These are phyloP conservation scores for Laupala kohalensis DNA, from an alignment of 1,140 invertebrate species.

Conservation along the genomic window DNA sequence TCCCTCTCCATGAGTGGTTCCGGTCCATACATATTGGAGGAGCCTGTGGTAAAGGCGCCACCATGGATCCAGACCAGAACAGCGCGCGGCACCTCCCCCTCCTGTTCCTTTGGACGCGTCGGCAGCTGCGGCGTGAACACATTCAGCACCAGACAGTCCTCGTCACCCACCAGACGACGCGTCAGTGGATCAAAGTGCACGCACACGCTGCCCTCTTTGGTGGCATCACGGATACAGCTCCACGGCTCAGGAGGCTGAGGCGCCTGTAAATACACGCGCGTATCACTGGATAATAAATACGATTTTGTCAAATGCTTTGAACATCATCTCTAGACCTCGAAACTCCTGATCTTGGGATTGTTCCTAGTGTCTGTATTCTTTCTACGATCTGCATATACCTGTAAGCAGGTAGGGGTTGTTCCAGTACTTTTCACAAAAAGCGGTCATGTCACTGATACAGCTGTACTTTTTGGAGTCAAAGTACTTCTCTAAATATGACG, in stretches of 20 bases:
- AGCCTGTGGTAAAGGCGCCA: slow-evolving; percentile 20
- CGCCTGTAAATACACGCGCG: no score
- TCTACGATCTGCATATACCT: no score
- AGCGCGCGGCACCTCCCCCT: slow-evolving; percentile 8
- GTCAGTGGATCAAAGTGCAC: neutral
- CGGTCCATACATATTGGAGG: slow-evolving; percentile 23
- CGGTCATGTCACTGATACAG: no score
- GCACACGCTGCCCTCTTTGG: neutral
- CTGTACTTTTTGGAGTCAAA: no score
- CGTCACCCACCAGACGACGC: neutral
- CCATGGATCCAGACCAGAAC: slow-evolving; percentile 17
- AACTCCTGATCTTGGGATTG: no score
- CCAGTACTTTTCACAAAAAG: no score
- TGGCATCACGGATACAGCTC: neutral
- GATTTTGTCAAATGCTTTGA: no score
- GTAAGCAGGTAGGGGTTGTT: no score
- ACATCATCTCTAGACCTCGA: no score
- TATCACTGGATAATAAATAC: no score
- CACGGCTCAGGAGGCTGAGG: neutral
- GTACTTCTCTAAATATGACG: no score
- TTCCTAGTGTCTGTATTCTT: no score
- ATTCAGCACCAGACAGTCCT: neutral
- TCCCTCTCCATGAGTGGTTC: slow-evolving; percentile 25
- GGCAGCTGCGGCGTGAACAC: neutral
- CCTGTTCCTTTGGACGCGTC: neutral